Evolutionary conservation across 2,888 invertebrate genomes (phyloP).

Genomic region (Dicyrtoma fusca): DNA sequence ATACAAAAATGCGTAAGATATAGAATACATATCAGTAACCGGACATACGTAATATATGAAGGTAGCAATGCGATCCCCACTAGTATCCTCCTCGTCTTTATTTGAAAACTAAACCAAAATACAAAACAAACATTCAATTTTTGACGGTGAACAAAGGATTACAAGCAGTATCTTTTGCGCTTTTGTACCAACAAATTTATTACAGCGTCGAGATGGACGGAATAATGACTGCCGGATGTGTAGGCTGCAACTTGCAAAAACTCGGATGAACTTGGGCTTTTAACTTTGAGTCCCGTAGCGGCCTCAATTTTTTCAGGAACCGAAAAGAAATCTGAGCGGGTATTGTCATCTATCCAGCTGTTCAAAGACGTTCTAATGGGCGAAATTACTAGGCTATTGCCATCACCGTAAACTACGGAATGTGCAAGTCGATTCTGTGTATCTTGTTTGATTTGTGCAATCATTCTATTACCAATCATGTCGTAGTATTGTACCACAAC

Average conservation of each 20-base stretch:
- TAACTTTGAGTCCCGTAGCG: slow-evolving; percentile 7
- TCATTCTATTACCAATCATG: slow-evolving; percentile 21
- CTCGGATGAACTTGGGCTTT: not conserved
- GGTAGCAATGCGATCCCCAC: slow-evolving; percentile 36
- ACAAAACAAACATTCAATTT: too few species aligned
- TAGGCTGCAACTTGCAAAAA: slow-evolving; percentile 41
- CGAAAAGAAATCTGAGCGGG: not conserved
- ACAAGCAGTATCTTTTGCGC: not conserved
- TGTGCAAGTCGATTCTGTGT: not conserved
- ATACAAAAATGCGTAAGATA: too few species aligned
- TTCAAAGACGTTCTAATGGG: slow-evolving; percentile 1
- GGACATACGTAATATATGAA: slow-evolving; percentile 35
- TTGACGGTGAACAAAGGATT: too few species aligned
- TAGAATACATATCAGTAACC: too few species aligned
- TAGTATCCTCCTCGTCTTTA: not conserved
- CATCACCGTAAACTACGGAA: not conserved
- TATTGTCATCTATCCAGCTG: slow-evolving; percentile 9
- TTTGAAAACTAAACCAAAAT: too few species aligned
- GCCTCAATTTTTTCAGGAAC: slow-evolving; percentile 1
- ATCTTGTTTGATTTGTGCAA: slow-evolving; percentile 3
- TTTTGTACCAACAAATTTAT: not conserved
- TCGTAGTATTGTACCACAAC: slow-evolving; percentile 41
- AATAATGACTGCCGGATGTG: slow-evolving; percentile 44
- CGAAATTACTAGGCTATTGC: not conserved
- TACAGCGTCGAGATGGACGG: slow-evolving; percentile 42